Evolutionary conservation across 2,797 vertebrate genomes (phyloP).

Genomic region (Cyprinodon diabolis): DNA sequence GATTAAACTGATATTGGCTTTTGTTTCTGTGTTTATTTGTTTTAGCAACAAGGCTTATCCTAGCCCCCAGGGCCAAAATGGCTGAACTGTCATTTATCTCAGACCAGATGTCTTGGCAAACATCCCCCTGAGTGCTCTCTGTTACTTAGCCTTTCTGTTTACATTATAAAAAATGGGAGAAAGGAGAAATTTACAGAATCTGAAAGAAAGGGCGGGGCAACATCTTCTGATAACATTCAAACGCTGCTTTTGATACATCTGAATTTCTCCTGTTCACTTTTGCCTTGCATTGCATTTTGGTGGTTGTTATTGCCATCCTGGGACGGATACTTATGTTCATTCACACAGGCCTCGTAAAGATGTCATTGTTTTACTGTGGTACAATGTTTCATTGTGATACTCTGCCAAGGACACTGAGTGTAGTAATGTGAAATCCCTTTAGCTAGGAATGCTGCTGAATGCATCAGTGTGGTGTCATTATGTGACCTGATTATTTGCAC

Average conservation of each 20-base stretch:
- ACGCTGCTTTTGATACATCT: slow-evolving; percentile 31
- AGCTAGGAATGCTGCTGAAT: slow-evolving; percentile 50
- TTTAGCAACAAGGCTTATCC: slow-evolving; percentile 73
- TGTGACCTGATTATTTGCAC: slow-evolving; percentile 46
- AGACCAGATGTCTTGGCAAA: slow-evolving; percentile 55
- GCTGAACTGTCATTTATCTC: slow-evolving; percentile 58
- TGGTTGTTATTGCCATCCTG: slow-evolving; percentile 68
- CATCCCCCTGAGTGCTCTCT: slow-evolving; percentile 32
- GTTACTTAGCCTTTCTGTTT: slow-evolving; percentile 23
- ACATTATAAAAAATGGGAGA: slow-evolving; percentile 17
- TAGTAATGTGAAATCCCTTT: slow-evolving; percentile 37
- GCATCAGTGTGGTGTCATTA: slow-evolving; percentile 54
- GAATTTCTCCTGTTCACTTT: slow-evolving; percentile 7
- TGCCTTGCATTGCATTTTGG: slow-evolving; percentile 40
- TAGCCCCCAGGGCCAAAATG: slow-evolving; percentile 60
- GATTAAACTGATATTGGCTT: slow-evolving; percentile 71
- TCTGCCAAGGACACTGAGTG: slow-evolving; percentile 52
- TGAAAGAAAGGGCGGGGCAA: slow-evolving; percentile 61
- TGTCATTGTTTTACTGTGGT: slow-evolving; percentile 71
- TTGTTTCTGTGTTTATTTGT: slow-evolving; percentile 75
- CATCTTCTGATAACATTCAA: slow-evolving; percentile 55
- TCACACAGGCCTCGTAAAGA: slow-evolving; percentile 71
- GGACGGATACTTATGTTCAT: slow-evolving; percentile 77
- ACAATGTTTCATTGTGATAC: slow-evolving; percentile 74
- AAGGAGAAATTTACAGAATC: slow-evolving; percentile 66